A percentile compares a stretch with the other conserved stretches of the same genome.
phyloP scores from a whole-genome alignment of 2,888 invertebrate species.

The Chrysolina oricalcia region DNA sequence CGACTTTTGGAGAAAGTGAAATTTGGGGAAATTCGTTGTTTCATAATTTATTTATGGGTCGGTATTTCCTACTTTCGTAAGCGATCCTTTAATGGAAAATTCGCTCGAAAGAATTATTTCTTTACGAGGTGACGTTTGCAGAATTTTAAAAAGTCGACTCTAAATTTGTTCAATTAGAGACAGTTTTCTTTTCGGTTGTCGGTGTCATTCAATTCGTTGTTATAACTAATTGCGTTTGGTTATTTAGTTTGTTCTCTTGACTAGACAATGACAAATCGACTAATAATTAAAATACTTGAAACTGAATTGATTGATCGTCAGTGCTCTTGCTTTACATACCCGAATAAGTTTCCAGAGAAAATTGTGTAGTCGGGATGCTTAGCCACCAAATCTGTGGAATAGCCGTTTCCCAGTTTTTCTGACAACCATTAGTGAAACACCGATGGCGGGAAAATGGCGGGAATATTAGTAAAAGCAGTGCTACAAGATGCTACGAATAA shows the following conservation, averaged over 20 bases:
- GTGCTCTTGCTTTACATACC: no score
- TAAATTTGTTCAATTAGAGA: slow-evolving; percentile 2
- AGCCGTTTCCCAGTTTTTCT: no score
- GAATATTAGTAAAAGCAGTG: no score
- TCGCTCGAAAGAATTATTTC: slow-evolving; percentile 6
- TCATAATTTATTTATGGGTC: slow-evolving; percentile 39
- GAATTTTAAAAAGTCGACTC: slow-evolving; percentile 7
- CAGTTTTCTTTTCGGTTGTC: not conserved
- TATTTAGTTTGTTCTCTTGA: not conserved
- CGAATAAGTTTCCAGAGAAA: no score
- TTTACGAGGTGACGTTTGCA: slow-evolving; percentile 5
- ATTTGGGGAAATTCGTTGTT: slow-evolving; percentile 45
- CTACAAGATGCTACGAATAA: no score
- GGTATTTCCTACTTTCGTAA: slow-evolving; percentile 31
- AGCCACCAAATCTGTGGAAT: no score
- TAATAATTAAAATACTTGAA: no score
- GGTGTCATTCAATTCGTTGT: not conserved
- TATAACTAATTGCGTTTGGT: not conserved
- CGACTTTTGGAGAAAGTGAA: slow-evolving; percentile 52
- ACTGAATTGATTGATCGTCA: no score
- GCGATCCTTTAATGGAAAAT: slow-evolving; percentile 27
- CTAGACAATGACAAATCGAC: no score
- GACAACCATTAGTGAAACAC: no score
- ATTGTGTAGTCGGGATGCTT: no score
- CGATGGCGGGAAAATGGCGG: no score